Conservation (phyloP, 1,140 invertebrate species). For the Drosophila arawakana region DNA sequence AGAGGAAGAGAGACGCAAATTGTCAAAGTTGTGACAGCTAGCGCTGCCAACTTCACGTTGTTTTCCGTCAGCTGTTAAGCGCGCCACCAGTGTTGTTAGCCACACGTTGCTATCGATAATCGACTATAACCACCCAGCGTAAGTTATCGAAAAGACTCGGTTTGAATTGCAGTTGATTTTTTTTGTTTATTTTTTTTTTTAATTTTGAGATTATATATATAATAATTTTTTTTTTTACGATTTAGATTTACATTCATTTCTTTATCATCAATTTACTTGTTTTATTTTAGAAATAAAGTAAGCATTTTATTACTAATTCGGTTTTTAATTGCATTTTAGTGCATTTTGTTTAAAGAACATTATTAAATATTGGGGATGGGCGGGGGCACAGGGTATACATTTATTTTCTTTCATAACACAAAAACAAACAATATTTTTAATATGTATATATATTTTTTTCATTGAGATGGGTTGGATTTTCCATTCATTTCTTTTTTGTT, state of each 20-base stretch:
- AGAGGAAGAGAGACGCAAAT: slow-evolving; percentile 62
- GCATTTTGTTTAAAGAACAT: slow-evolving; percentile 74
- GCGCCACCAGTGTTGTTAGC: neutral
- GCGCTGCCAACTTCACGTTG: slow-evolving; percentile 55
- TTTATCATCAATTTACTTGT: slow-evolving; percentile 78
- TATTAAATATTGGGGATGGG: slow-evolving; percentile 60
- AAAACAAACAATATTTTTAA: slow-evolving; percentile 81
- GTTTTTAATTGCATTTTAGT: slow-evolving; percentile 73
- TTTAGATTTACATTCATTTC: slow-evolving; percentile 80
- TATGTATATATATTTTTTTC: slow-evolving; percentile 63
- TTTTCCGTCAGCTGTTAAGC: slow-evolving; percentile 39
- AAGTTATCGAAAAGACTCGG: slow-evolving; percentile 15
- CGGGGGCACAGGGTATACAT: slow-evolving; percentile 49
- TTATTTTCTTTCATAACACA: slow-evolving; percentile 69
- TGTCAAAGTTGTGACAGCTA: slow-evolving; percentile 60
- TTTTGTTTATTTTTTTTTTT: slow-evolving; percentile 59
- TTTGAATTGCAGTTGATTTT: slow-evolving; percentile 48
- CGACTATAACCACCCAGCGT: neutral
- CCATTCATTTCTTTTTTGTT: slow-evolving; percentile 16
- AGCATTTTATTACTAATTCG: slow-evolving; percentile 80
- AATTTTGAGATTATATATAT: slow-evolving; percentile 82
- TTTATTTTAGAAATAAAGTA: slow-evolving; percentile 83
- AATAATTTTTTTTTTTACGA: slow-evolving; percentile 67
- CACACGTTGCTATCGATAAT: slow-evolving; percentile 2
- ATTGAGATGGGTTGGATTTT: slow-evolving; percentile 44